Percentiles rank a stretch among this genome's conserved stretches.
Conservation (phyloP, 2,888 invertebrate genomes). For the Cerceris rybyensis region DNA sequence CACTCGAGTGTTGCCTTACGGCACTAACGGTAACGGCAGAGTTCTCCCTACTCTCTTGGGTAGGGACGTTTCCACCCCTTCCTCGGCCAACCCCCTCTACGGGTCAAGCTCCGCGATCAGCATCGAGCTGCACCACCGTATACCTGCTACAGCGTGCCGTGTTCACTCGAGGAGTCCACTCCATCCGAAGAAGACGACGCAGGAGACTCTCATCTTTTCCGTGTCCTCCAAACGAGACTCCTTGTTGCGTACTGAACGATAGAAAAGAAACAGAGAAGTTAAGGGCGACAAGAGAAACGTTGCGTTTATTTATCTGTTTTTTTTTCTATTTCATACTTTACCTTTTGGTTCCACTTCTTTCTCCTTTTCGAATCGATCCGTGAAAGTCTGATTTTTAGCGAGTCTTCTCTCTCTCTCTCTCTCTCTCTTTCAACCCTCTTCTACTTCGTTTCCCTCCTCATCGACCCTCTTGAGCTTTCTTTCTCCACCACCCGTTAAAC, state of each 20-base stretch:
- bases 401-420: constrained; percentile 1
- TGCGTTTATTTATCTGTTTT: too few species aligned
- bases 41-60: constrained; percentile 11
- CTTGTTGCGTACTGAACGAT: not conserved
- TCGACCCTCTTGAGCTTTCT: too few species aligned
- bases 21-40: constrained; percentile 61
- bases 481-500: not conserved
- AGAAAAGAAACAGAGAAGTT: not conserved
- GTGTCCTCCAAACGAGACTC: not conserved
- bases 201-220: constrained; percentile 19
- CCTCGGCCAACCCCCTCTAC: constrained; percentile 39
- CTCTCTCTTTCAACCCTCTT: too few species aligned
- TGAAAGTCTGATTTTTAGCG: constrained; percentile 39
- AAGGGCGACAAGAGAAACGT: not conserved
- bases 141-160: constrained; percentile 56
- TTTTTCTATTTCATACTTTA: not conserved
- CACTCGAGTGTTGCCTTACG: constrained; percentile 59
- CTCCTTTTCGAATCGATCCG: constrained; percentile 37
- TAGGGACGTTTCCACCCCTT: constrained; percentile 27
- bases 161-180: constrained; percentile 57
- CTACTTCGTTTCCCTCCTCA: too few species aligned
- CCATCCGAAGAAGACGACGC: constrained; percentile 21
- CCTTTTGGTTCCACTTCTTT: not conserved
- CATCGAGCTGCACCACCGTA: constrained; percentile 69
- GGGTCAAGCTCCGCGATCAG: constrained; percentile 72